A percentile compares a stretch with the other conserved stretches of the same genome.
Evolutionary conservation across 2,888 invertebrate genomes (phyloP).

Genomic region (Nomada fucata): DNA sequence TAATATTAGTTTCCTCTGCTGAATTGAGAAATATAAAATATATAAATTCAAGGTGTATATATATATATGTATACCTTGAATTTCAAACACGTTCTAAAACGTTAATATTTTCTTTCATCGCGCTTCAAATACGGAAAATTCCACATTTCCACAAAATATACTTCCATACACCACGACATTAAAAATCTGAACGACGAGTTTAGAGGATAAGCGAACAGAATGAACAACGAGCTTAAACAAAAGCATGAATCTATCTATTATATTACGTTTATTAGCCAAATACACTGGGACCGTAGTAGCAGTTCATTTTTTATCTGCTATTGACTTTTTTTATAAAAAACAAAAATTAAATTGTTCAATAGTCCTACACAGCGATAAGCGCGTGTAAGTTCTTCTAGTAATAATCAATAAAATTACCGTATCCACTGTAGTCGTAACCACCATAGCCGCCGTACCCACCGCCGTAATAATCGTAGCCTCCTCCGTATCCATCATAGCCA

Average conservation of each 20-base stretch:
- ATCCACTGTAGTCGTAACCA: constrained; percentile 92
- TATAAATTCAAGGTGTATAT: no score
- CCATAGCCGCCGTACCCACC: constrained; percentile 92
- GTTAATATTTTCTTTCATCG: no score
- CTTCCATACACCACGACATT: background rate
- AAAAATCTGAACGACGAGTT: constrained; percentile 14
- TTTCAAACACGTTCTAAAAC: no score
- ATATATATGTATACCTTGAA: no score
- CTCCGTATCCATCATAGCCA: constrained; percentile 91
- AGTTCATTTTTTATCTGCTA: constrained; percentile 50
- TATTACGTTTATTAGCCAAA: constrained; percentile 59
- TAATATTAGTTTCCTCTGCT: no score
- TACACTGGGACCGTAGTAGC: constrained; percentile 71
- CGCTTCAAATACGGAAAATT: no score
- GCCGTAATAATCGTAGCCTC: constrained; percentile 87
- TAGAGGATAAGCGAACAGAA: constrained; percentile 19
- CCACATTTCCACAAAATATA: no score
- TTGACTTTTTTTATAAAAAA: constrained; percentile 59
- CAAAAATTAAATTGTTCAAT: constrained; percentile 52
- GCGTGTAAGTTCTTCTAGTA: constrained; percentile 68
- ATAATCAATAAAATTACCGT: constrained; percentile 89
- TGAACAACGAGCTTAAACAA: constrained; percentile 11
- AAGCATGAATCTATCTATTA: constrained; percentile 30
- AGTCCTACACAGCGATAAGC: constrained; percentile 49
- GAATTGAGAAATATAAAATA: no score